Evolutionary conservation across 2,113 vertebrate genomes (phyloP), one percentile per base, ranked within the genome.

Genomic region (Plestiodon gilberti): DNA sequence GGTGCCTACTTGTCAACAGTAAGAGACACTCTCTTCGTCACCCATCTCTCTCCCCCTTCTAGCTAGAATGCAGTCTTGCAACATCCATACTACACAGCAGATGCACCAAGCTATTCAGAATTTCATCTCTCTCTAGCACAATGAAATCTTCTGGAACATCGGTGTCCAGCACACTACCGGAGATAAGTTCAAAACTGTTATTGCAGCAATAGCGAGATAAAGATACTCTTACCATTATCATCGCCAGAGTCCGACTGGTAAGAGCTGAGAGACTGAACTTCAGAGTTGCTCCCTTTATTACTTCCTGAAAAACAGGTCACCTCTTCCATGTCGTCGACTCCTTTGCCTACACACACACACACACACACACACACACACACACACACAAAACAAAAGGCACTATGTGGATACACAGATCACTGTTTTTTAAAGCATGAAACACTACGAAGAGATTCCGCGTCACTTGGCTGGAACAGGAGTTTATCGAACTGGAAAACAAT

Each of bases 241-340:
- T 99, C 99, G 2, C 98, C 98, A 0, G 98, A 99, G 90, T 99
- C 99, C 0, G 98, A 99, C 93, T 98, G 98, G 95, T 98, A 99
- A 87, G 99, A 99, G 95, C 96, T 99, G 93, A 99, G 97, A 2
- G 98, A 99, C 78, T 99, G 98, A 82, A 98, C 98, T 96, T 99
- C 99, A 0, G 98, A 99, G 94, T 98, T 98, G 93, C 98, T 98
- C 92, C 98, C 98, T 96, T 98, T 99, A 96, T 98, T 98, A 90
- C 98, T 99, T 87, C 97, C 98, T 59, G 98, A 96, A 94, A 99
- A 99, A 96, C 98, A 98, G 11, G 98, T 98, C 77, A 98, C 97
- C 88, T 99, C 98, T 89, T 99, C 99, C 3, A 96, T 93, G 91
- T 98, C 96, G 92, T 99, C 98, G 64, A 96, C 95, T 73, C 97